Conservation (phyloP, 2,797 vertebrate genomes). For the Parotocinclus haroldoi region DNA sequence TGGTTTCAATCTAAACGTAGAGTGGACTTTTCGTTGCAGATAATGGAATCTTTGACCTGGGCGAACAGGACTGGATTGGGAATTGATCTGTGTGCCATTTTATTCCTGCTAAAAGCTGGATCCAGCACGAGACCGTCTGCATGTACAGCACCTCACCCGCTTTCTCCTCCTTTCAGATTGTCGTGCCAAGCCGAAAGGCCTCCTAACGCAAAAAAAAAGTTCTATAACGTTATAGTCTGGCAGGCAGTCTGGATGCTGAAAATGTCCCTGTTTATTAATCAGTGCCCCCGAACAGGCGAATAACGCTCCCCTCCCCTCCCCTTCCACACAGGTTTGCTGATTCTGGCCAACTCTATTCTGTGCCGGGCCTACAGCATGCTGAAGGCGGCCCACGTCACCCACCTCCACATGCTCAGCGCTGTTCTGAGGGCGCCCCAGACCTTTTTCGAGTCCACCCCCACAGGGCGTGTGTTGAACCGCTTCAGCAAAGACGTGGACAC, state of each 20-base stretch:
- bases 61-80: background rate
- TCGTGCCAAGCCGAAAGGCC: too few species aligned
- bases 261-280: background rate
- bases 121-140: too few species aligned
- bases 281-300: conserved; percentile 45
- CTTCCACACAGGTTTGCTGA: conserved; percentile 70
- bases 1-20: background rate
- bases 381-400: conserved; percentile 67
- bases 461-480: conserved; percentile 77
- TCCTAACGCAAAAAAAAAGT: too few species aligned
- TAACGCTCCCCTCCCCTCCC: conserved; percentile 51
- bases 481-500: conserved; percentile 80
- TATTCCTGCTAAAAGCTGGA: too few species aligned
- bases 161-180: too few species aligned
- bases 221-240: too few species aligned
- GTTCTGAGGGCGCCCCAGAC: conserved; percentile 74
- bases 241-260: too few species aligned
- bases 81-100: too few species aligned
- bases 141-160: too few species aligned
- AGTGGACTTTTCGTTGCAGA: conserved; percentile 11
- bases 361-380: conserved; percentile 74
- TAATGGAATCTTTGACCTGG: background rate
- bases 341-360: conserved; percentile 72
- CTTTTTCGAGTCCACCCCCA: conserved; percentile 78
- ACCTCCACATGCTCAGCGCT: conserved; percentile 71